Evolutionary conservation across 1,140 invertebrate species (phyloP).

Genomic region (Colletes gigas): DNA sequence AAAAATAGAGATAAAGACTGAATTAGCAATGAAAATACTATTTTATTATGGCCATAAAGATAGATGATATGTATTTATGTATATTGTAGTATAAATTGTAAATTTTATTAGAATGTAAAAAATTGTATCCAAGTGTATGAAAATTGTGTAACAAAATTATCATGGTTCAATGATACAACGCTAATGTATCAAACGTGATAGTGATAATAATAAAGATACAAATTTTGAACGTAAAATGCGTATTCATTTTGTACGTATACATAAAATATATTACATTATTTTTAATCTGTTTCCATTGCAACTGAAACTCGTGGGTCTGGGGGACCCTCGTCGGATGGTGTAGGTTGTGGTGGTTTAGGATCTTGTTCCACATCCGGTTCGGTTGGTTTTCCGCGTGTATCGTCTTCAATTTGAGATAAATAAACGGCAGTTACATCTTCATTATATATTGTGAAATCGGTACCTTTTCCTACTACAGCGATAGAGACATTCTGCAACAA

Average conservation of each 20-base stretch:
- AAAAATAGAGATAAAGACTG: constrained; percentile 74
- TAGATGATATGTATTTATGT: not conserved
- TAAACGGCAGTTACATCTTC: constrained; percentile 88
- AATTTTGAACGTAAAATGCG: constrained; percentile 52
- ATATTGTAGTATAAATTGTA: constrained; percentile 19
- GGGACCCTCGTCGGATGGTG: constrained; percentile 75
- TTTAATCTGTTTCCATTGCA: constrained; percentile 84
- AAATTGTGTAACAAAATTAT: constrained; percentile 30
- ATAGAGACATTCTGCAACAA: constrained; percentile 93
- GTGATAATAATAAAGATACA: constrained; percentile 30
- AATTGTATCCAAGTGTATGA: not conserved
- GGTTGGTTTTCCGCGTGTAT: constrained; percentile 84
- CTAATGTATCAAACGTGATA: constrained; percentile 14
- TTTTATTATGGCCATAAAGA: not conserved
- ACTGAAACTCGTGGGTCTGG: constrained; percentile 80
- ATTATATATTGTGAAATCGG: constrained; percentile 89
- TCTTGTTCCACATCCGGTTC: constrained; percentile 72
- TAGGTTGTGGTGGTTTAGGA: constrained; percentile 76
- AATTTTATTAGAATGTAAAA: not conserved
- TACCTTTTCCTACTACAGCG: constrained; percentile 92
- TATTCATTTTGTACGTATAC: constrained; percentile 43
- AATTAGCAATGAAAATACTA: constrained; percentile 6
- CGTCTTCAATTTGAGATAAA: constrained; percentile 87
- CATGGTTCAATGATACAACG: constrained; percentile 1
- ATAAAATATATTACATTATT: constrained; percentile 45